Base-by-base conservation (phyloP, 2,888 invertebrate genomes). In the Gastracanthus pulcherrimus region DNA sequence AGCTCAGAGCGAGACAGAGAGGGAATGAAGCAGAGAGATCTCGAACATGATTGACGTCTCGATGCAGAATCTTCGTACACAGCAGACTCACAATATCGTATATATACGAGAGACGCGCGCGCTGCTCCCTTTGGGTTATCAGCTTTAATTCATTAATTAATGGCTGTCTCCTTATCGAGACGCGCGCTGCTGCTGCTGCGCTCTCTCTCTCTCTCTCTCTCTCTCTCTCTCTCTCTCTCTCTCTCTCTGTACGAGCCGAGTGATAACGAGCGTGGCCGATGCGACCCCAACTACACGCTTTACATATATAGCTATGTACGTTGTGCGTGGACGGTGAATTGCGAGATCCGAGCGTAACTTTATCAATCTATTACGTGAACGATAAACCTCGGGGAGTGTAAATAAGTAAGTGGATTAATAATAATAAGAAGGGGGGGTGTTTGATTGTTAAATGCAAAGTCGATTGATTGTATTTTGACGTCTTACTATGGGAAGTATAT, bases 141-240 rank as follows among this genome's bases (percentile, higher is more conserved):
- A 26, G 64, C 16, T 26, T 41, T 70, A 78, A 78, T 70, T 60
- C 36, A 62, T 71, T 71, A 78, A 78, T 78, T 78, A 71, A 78
- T 71, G 38, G 16, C 48, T 19, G 16, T 62, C 51, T 78, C 71
- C 51, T 77, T 70, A 77, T 77, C 69, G 60, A 60, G 34, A 29
- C 34, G 4, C 66, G 1, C 41, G n/a, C n/a, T 26, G 36, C 55
- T 34, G n/a, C n/a, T n/a, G n/a, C n/a, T 45, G 45, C 60, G 2
- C 29, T 31, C 69, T 51, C 31, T 38, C 36, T 19, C 67, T 2
- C 45, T 19, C 66, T 48, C 48, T 29, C 55, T 2, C 31, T 34
- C 70, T 55, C 34, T 7, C 70, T 55, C 36, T 55, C 45, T 19
- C 55, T 13, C 34, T 51, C 26, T 5, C 11, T 36, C 3, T 16